Base-by-base conservation (phyloP, 2,888 invertebrate species). In the Prenolepis imparis region DNA sequence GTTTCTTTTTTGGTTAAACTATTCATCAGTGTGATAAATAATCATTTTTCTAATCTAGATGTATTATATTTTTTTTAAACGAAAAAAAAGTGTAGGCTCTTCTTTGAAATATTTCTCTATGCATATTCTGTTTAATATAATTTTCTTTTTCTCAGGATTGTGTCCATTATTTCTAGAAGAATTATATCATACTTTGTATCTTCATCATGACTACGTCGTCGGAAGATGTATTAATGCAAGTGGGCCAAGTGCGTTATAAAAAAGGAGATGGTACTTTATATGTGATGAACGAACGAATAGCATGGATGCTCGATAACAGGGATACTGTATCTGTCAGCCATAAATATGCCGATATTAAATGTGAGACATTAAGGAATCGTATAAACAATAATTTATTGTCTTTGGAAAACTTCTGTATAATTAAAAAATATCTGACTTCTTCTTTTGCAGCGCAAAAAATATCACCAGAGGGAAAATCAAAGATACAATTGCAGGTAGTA, bases 401-500 rank as follows among this genome's bases (percentile, higher is more conserved):
- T 52, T 52, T 2, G n/a, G 8, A 2, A n/a, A 52, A 52, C n/a
- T 52, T 52, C 8, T 52, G 44, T 44, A 63, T 4, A 0, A 28
- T 15, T 61, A 18, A 63, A 48, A 52, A 18, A 61, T 8, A 9
- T 36, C 24, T 52, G 3, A 85, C 24, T n/a, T 48, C 70, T 86
- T 55, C 61, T 18, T 72, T 78, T 82, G 72, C 94, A 98, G 98
- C 97, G 88, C 99, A 99, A 96, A 99, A 99, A 95, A 99, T 99
- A 91, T 98, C 98, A 39, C 99, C 99, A 0, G 99, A 97, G 91
- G 99, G 98, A 39, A 99, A 99, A 95, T 97, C 98, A 39, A 99
- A 99, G 95, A 98, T 99, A 80, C 99, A 99, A 95, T 96, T 99
- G 21, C 99, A 99, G 96, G 97, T 99, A 28, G 98, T 99, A 28